Percentiles rank a stretch among this genome's conserved stretches.
These are phyloP conservation scores for Hydra vulgaris DNA, from an alignment of 30 jellyfish, hydroid and myxozoan species.

Conservation along the genomic window DNA sequence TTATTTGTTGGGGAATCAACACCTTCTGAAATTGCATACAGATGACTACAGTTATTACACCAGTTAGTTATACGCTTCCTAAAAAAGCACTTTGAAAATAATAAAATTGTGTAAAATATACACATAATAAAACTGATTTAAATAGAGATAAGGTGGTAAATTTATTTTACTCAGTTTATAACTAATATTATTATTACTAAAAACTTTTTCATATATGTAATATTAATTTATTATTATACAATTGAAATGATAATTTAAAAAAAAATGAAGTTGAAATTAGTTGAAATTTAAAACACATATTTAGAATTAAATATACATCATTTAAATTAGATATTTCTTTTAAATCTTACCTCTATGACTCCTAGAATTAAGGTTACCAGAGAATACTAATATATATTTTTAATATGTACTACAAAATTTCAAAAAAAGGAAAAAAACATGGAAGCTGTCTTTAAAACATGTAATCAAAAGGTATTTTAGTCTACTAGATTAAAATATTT, in stretches of 20 bases:
- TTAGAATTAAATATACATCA: too few relatives aligned
- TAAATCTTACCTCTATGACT: background rate
- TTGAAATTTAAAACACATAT: too few relatives aligned
- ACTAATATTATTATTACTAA: background rate
- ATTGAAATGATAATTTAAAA: too few relatives aligned
- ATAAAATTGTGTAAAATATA: background rate
- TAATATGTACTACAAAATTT: background rate
- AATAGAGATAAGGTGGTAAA: background rate
- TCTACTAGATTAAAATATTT: background rate
- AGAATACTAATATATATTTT: background rate
- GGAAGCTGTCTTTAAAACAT: background rate
- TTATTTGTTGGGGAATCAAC: background rate
- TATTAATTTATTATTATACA: background rate
- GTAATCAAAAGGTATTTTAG: background rate
- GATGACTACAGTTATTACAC: background rate
- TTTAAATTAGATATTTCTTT: too few relatives aligned
- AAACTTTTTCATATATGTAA: background rate
- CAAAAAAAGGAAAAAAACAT: background rate
- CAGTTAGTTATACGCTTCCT: background rate
- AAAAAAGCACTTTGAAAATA: background rate
- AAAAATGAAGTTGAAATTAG: too few relatives aligned
- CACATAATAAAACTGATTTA: background rate
- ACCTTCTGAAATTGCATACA: background rate
- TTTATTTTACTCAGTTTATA: background rate
- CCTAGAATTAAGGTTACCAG: background rate